phyloP scores from a whole-genome alignment of 2,797 vertebrate species.

The Apodemus agrarius region DNA sequence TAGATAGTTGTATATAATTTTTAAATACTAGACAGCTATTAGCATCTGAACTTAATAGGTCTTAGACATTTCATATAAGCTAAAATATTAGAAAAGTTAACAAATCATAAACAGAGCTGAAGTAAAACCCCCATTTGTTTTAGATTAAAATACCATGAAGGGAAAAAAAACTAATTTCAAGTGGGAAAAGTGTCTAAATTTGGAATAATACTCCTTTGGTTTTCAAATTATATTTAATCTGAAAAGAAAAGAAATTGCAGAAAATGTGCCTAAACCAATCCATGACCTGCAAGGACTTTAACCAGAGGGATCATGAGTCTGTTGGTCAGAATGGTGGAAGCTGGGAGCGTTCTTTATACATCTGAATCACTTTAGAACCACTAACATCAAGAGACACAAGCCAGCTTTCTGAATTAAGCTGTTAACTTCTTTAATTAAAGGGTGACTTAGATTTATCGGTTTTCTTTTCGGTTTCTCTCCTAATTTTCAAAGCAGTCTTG shows the following conservation, averaged over 20 bases:
- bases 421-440: not conserved
- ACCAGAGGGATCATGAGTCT: not conserved
- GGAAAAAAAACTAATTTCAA: not conserved
- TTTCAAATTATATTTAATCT: not conserved
- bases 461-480: not conserved
- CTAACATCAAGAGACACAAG: not conserved
- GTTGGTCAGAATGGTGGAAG: not conserved
- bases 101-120: not conserved
- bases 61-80: not conserved
- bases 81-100: not conserved
- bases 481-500: not conserved
- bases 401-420: not conserved
- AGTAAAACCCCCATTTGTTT: not conserved
- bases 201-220: not conserved
- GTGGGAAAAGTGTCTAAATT: not conserved
- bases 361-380: not conserved
- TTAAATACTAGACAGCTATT: not conserved
- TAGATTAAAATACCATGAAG: not conserved
- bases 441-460: not conserved
- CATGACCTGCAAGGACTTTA: not conserved
- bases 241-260: not conserved
- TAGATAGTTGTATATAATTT: not conserved
- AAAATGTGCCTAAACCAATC: not conserved
- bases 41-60: not conserved
- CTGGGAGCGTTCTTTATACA: not conserved